Evolutionary conservation across 2,113 vertebrate genomes (phyloP), one percentile per base, ranked within the genome.

Genomic region (Oenanthe melanoleuca): DNA sequence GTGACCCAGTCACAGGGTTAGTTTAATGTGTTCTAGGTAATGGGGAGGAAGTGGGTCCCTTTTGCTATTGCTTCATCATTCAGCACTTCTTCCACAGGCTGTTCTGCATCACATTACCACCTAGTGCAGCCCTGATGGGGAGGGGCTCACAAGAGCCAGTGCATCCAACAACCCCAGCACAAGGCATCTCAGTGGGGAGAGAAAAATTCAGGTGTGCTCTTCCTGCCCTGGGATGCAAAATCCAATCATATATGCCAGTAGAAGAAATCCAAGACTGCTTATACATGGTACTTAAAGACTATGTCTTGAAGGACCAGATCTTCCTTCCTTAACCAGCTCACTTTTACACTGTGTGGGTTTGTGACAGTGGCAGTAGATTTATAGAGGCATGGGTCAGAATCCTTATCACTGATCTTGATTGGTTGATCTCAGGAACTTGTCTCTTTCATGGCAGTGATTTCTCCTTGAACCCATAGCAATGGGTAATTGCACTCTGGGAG

Each of bases 401-500:
- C 34, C 17, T 67, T 82, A 17, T 38, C 3, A 2, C n/a, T 84
- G 92, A 53, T 33, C 50, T 47, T 89, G 65, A 79, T 33, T 42
- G 31, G 74, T 26, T 65, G 50, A 47, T 88, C 86, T 90, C 24
- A 13, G 64, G 38, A 28, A 69, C 66, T 75, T 72, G 50, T 50
- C 49, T 83, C 57, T 87, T 86, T 85, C 64, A 0, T 29, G 90
- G 66, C n/a, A 65, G 33, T 40, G 47, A 56, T 89, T 96, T 93
- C 87, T 88, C 26, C 72, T 95, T 94, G 82, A 94, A 78, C 66
- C 82, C 44, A 5, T 87, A 83, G 69, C 73, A 86, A 42, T 93
- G 77, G 47, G 5, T 89, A 88, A 86, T 85, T 93, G 65, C 75
- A 37, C 89, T 82, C 80, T 88, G 70, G 38, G 79, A 73, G 26